Conservation (phyloP, 2,113 vertebrate genomes). For the Trochalopteron elliotii region DNA sequence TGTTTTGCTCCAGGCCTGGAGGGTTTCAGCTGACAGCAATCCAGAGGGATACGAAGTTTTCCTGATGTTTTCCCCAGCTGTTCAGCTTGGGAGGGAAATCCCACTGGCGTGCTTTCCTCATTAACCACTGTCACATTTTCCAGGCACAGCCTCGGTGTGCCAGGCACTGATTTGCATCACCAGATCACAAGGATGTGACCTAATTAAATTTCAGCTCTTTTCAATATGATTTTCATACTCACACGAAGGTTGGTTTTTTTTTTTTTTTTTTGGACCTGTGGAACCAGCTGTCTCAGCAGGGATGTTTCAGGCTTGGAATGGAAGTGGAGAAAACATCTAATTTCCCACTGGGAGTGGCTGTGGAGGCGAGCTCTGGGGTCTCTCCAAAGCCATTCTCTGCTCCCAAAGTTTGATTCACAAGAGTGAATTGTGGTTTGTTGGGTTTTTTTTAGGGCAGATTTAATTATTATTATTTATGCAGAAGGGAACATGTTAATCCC, state of each 20-base stretch:
- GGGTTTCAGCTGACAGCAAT: not conserved
- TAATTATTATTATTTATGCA: not conserved
- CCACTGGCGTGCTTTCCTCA: not conserved
- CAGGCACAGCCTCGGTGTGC: not conserved
- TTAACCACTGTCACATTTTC: constrained; percentile 5
- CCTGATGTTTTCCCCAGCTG: not conserved
- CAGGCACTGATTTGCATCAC: not conserved
- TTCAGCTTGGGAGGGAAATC: not conserved
- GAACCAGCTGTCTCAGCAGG: not conserved
- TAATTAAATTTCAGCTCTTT: constrained; percentile 46
- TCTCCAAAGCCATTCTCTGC: not conserved
- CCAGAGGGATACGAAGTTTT: not conserved
- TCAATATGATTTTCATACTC: constrained; percentile 52
- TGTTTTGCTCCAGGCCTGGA: accelerated
- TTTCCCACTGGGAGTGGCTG: not conserved
- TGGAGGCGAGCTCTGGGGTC: not conserved
- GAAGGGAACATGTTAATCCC: not conserved
- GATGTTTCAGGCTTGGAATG: not conserved
- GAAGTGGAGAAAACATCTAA: not conserved
- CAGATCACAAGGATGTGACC: constrained; percentile 45
- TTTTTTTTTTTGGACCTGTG: not conserved
- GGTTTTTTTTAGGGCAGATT: not conserved
- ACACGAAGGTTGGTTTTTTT: not conserved
- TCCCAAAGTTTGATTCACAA: not conserved
- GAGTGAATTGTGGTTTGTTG: not conserved